Evolutionary conservation across 2,888 invertebrate species (phyloP), one percentile per base, ranked within the genome.

Genomic region (Torymus texanus): DNA sequence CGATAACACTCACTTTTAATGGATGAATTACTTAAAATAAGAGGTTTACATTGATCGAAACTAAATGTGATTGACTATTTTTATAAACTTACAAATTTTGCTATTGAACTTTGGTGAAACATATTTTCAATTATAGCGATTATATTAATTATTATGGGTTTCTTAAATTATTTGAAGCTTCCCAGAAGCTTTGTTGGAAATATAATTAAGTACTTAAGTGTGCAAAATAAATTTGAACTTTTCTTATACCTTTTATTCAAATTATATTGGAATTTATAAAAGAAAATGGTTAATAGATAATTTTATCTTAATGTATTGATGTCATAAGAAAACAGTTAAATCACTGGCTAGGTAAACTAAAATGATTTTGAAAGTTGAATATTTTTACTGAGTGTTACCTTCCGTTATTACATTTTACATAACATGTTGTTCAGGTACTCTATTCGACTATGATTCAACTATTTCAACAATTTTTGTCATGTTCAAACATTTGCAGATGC

Each of bases 391-490:
- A 66, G 16, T 67, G 21, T 59, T 63, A 63, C 13, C 55, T 41
- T 41, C 51, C 50, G 51, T 24, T 24, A n/a, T 75, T 51, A 13
- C 51, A 14, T 62, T 21, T 51, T 50, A 41, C 41, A 41, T 41
- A 8, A 41, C 41, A 41, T 41, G 55, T 56, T 55, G 12, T 16
- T 56, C 41, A 68, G 62, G 62, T 68, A 62, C 62, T 41, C 53
- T 61, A 68, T 21, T 59, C n/a, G 16, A 67, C 29, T 29, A 50
- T 24, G n/a, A 18, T 66, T 66, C 16, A 12, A 63, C 13, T 61
- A 58, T 18, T 51, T 63, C 24, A 56, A 65, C 12, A 16, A 18
- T 56, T 16, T 16, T 67, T 21, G 41, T 62, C 55, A 24, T n/a
- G 18, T 29, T 14, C 24, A 24, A 55, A 61, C 59, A 56, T 53